Evolutionary conservation across 1,140 invertebrate species (phyloP), one percentile per base, ranked within the genome.

Genomic region (Heliconius eleuchia): DNA sequence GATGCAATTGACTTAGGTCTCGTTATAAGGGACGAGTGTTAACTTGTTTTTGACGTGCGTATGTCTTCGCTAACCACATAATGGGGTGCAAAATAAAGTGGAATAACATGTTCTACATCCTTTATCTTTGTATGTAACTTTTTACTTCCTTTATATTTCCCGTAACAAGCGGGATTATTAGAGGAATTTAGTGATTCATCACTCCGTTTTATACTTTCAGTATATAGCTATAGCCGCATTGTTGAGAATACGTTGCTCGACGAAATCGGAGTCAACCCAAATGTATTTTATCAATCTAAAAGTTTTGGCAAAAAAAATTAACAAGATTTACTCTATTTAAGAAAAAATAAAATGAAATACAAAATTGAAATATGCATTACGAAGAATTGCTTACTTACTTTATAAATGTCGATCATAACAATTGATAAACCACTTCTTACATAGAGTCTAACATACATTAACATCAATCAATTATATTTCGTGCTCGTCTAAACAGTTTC

Each of bases 41-140:
- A 39, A 57, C 76, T 50, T 42, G 57, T 75, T 77, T 81, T 74
- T 81, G 80, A 81, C 80, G 74, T 77, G 46, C 77, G 75, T 71
- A 52, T 72, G 78, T 76, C 52, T 71, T 66, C 34, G 79, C 76
- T 71, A 72, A 70, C 76, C 79, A 80, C 73, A 73, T 76, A 80
- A 80, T 80, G 74, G 79, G 50, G 70, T 71, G 37, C 18, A 72
- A 74, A 34, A 39, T 71, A 75, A 71, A 76, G 74, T 70, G 57
- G 74, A 18, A 76, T 66, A 76, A 76, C 74, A 76, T 70, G 74
- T 76, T 76, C 57, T n/a, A 76, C 74, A 71, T 76, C 74, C 74
- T 76, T 66, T 66, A 66, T 66, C 27, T 66, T 66, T 27, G 60
- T 66, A 13, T 66, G 60, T 30, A 66, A 4, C 16, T 30, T 66